Evolutionary conservation across 2,797 vertebrate genomes (phyloP).

Genomic region (Alectoris magna): DNA sequence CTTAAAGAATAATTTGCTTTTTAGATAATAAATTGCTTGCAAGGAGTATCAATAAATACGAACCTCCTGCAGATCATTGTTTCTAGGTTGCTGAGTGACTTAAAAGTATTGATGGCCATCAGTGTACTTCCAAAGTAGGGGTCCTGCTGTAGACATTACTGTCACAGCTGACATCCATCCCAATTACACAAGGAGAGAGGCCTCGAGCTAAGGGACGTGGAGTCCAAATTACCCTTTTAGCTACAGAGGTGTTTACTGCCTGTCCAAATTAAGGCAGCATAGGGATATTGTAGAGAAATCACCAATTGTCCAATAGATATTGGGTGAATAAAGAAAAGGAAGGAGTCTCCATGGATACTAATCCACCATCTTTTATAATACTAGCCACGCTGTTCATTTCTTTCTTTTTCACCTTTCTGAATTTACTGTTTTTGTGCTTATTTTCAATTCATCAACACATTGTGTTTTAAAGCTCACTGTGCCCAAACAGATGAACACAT

Average conservation of each 20-base stretch:
- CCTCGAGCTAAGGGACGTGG: neutral
- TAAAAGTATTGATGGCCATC: neutral
- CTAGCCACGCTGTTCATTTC: neutral
- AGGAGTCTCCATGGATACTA: constrained; percentile 49
- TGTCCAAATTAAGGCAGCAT: neutral
- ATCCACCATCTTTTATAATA: constrained; percentile 43
- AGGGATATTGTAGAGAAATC: constrained; percentile 31
- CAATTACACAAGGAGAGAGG: neutral
- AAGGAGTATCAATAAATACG: neutral
- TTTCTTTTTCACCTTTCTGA: constrained; percentile 20
- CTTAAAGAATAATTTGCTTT: neutral
- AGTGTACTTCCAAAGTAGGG: neutral
- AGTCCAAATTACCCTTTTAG: constrained; percentile 2
- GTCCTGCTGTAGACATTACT: neutral
- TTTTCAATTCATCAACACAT: constrained; percentile 1
- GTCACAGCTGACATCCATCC: neutral
- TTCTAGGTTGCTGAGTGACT: neutral
- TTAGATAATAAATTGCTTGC: neutral
- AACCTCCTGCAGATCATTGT: neutral
- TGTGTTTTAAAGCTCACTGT: neutral
- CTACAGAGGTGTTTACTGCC: constrained; percentile 17
- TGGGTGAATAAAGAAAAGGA: constrained; percentile 4
- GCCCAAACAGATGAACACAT: neutral
- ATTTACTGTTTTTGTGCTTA: neutral
- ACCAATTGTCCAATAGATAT: neutral